Conservation (phyloP, 2,113 vertebrate genomes). For the Percina caprodes region DNA sequence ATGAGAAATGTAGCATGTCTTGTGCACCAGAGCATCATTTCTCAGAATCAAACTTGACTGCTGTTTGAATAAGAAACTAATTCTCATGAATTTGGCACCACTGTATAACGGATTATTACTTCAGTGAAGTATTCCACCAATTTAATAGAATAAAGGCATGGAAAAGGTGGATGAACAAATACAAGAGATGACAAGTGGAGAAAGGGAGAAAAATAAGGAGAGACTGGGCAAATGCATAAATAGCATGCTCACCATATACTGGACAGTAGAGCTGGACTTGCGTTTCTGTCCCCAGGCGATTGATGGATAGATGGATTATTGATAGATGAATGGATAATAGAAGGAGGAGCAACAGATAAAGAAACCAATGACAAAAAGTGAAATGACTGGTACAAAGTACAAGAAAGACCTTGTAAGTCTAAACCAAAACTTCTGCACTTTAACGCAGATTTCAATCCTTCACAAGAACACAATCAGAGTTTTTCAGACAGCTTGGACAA, state of each 20-base stretch:
- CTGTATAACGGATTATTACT: neutral
- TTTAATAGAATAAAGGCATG: neutral
- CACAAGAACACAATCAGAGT: neutral
- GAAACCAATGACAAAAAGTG: conserved; percentile 56
- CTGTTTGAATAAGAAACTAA: conserved; percentile 7
- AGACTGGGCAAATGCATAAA: conserved; percentile 48
- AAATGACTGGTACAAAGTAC: conserved; percentile 43
- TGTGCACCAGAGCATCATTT: neutral
- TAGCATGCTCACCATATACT: conserved; percentile 84
- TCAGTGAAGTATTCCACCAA: conserved; percentile 5
- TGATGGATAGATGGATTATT: conserved; percentile 59
- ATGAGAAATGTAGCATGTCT: neutral
- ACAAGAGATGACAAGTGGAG: neutral
- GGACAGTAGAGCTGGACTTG: conserved; percentile 86
- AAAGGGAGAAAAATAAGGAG: neutral
- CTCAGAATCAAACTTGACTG: neutral
- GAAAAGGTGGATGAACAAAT: neutral
- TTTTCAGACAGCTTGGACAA: conserved; percentile 12
- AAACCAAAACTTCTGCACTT: conserved; percentile 16
- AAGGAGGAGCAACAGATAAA: conserved; percentile 35
- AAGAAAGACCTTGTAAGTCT: conserved; percentile 15
- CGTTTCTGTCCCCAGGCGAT: conserved; percentile 82
- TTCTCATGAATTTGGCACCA: neutral
- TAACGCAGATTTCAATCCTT: neutral
- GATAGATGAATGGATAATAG: conserved; percentile 31